Base-by-base conservation (phyloP, 1,140 invertebrate genomes). In the Cydia pomonella region DNA sequence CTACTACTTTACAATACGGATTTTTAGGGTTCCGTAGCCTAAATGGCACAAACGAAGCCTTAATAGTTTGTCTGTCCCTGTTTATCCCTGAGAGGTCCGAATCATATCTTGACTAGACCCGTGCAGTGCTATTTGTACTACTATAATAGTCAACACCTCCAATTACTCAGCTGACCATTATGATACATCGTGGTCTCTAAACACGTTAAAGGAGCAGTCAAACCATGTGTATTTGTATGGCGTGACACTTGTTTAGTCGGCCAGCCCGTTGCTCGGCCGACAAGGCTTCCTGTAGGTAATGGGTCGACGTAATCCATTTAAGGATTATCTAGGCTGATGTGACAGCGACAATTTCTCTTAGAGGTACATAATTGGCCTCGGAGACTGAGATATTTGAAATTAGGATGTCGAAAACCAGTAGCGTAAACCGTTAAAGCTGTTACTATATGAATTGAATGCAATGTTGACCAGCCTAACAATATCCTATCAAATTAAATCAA, bases 221-320 rank as follows among this genome's bases (percentile, higher is more conserved):
- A 47, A 16, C 1, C 47, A 50, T n/a, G n/a, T 50, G n/a, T 18
- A 50, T 50, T 21, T 23, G 53, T 59, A 59, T 12, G 18, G 53
- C 21, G 53, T 59, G 53, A 59, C 53, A 59, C 53, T 59, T 18
- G 16, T 59, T 69, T 21, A 38, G 64, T 69, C 29, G 64, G 29
- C 27, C 64, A 69, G 64, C 33, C 64, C 64, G 64, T 69, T 69
- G 64, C 16, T 33, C 29, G 64, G 29, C 29, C 64, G 64, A 69
- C 27, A 63, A 63, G 27, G 64, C 33, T 69, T 69, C 64, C 64
- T 69, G 64, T 41, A 6, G 64, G 64, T 69, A 38, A 69, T 69
- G 29, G 64, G 25, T 6, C 29, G 16, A 38, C 16, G 64, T 69
- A 38, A 38, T 69, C 64, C 64, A 9, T 69, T 69, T 69, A 69